Evolutionary conservation across 1,140 invertebrate species (phyloP).

Genomic region (Pseudomyrmex dendroicus): DNA sequence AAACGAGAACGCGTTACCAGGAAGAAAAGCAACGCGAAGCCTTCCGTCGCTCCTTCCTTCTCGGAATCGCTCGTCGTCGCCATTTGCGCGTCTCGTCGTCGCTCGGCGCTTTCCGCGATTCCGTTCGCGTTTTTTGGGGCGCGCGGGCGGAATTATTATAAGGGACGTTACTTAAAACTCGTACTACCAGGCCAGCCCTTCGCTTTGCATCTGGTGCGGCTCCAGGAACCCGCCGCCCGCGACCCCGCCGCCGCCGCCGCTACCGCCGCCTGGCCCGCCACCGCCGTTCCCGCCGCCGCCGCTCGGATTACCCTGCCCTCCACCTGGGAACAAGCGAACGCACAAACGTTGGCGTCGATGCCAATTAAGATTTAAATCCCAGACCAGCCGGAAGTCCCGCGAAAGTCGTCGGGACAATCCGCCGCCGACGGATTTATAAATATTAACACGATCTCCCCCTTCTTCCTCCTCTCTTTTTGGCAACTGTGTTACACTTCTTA

Average conservation of each 20-base stretch:
- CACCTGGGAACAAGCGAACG: constrained; percentile 79
- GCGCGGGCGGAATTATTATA: constrained; percentile 71
- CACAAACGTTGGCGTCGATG: constrained; percentile 60
- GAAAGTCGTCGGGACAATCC: constrained; percentile 54
- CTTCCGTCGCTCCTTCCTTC: constrained; percentile 28
- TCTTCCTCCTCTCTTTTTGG: no score
- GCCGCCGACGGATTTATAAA: constrained; percentile 48
- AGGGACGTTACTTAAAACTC: constrained; percentile 79
- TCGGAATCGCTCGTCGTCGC: constrained; percentile 27
- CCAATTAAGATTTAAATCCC: constrained; percentile 59
- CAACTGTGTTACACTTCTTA: not conserved
- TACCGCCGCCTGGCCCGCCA: constrained; percentile 81
- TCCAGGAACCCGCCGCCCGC: constrained; percentile 88
- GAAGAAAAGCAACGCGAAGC: constrained; percentile 32
- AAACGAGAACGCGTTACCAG: not conserved
- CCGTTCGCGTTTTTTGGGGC: not conserved
- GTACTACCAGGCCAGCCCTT: constrained; percentile 90
- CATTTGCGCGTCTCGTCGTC: constrained; percentile 1
- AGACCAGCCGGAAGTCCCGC: constrained; percentile 36
- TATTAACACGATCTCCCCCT: constrained; percentile 29
- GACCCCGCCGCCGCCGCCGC: constrained; percentile 84
- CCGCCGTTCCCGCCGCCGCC: constrained; percentile 81
- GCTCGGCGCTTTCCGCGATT: constrained; percentile 9
- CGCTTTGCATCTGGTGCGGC: constrained; percentile 90
- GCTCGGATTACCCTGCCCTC: constrained; percentile 83